phyloP scores from a whole-genome alignment of 2,888 invertebrate genomes.

The Melanostoma scalare region DNA sequence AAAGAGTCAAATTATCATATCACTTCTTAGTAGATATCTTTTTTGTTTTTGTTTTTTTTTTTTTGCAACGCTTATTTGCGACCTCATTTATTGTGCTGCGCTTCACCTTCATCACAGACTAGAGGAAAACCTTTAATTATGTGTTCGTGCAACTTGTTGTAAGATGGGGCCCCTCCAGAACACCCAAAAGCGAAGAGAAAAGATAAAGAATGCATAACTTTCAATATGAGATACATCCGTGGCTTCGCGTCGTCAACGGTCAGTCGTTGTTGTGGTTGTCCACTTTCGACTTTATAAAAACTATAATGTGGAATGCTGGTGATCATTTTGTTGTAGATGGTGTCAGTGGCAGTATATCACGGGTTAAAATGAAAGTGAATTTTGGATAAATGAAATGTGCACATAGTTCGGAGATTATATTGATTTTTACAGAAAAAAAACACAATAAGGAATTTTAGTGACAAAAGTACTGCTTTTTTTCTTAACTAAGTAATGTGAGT shows the following conservation, averaged over 20 bases:
- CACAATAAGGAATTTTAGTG: not conserved
- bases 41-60: no score
- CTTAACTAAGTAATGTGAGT: not conserved
- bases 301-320: conserved; percentile 29
- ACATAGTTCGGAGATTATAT: conserved; percentile 31
- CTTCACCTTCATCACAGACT: conserved; percentile 48
- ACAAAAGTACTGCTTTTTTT: not conserved
- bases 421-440: not conserved
- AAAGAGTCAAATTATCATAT: conserved; percentile 54
- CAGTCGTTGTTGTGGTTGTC: conserved; percentile 9
- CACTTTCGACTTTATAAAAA: conserved; percentile 59
- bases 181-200: conserved; percentile 24
- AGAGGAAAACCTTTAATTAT: conserved; percentile 55
- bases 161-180: conserved; percentile 45
- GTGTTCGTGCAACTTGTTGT: conserved; percentile 60
- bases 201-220: conserved; percentile 50
- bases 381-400: conserved; percentile 25
- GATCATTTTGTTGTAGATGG: conserved; percentile 51
- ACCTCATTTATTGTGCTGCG: conserved; percentile 22
- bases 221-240: conserved; percentile 54
- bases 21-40: not conserved
- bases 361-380: conserved; percentile 30
- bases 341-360: conserved; percentile 20
- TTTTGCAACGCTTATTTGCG: conserved; percentile 16
- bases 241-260: not conserved